Evolutionary conservation across 2,797 vertebrate genomes (phyloP).

Genomic region (Anguilla obscura): DNA sequence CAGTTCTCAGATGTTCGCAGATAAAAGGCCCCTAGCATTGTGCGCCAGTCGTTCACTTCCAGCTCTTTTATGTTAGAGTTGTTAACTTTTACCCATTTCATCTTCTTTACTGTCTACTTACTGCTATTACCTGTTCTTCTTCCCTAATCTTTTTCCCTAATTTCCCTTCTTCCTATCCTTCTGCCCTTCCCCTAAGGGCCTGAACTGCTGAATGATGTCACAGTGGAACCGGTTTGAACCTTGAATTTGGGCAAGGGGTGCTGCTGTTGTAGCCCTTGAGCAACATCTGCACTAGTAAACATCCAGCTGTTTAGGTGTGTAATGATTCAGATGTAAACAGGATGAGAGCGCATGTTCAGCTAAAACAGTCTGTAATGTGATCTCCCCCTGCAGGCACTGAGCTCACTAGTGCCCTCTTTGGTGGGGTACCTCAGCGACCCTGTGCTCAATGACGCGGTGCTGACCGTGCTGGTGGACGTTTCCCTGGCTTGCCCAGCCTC

Average conservation of each 20-base stretch:
- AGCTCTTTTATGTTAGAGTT: neutral
- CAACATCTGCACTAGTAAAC: neutral
- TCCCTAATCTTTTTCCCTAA: constrained; percentile 18
- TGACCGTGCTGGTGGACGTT: constrained; percentile 79
- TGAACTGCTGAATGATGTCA: neutral
- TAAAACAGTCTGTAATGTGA: neutral
- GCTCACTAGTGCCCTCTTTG: constrained; percentile 78
- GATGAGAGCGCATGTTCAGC: neutral
- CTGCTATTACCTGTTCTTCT: neutral
- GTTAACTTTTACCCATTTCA: constrained; percentile 17
- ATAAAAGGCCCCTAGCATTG: neutral
- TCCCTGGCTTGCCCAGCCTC: constrained; percentile 81
- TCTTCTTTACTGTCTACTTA: neutral
- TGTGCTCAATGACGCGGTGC: constrained; percentile 73
- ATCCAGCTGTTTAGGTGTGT: neutral
- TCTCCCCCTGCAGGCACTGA: constrained; percentile 73
- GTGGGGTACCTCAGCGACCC: constrained; percentile 74
- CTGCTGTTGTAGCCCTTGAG: neutral
- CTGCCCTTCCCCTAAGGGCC: neutral
- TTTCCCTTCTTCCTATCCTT: neutral
- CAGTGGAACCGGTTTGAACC: neutral
- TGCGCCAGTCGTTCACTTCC: neutral
- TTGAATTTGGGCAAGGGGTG: neutral
- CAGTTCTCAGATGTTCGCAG: constrained; percentile 3
- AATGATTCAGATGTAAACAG: neutral